Percentiles rank a stretch among this genome's conserved stretches.
Evolutionary conservation across 2,113 vertebrate species (phyloP).

Genomic region (Nanorana parkeri): DNA sequence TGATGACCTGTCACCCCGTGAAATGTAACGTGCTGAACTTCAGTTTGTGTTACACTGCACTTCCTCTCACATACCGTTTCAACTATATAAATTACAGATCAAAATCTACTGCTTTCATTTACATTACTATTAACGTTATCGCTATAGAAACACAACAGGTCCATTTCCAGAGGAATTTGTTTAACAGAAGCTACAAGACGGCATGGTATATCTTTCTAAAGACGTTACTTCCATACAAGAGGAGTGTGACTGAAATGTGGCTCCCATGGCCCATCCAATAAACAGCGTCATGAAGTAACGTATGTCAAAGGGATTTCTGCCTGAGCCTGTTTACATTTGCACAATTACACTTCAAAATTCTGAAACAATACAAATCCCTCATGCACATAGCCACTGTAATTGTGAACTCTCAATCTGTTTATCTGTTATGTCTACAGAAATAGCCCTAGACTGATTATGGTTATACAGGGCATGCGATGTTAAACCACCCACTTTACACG

Average conservation of each 20-base stretch:
- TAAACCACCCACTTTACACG: neutral
- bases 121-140: slow-evolving; percentile 10
- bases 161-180: slow-evolving; percentile 16
- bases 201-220: slow-evolving; percentile 21
- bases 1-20: neutral
- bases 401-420: neutral
- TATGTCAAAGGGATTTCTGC: slow-evolving; percentile 31
- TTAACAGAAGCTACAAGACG: slow-evolving; percentile 10
- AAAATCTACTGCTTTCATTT: slow-evolving; percentile 17
- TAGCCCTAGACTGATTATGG: slow-evolving; percentile 41
- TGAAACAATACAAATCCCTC: slow-evolving; percentile 45
- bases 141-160: slow-evolving; percentile 45
- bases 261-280: neutral
- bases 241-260: slow-evolving; percentile 15
- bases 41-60: neutral
- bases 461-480: slow-evolving; percentile 3
- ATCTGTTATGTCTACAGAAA: slow-evolving; percentile 37
- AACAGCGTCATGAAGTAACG: slow-evolving; percentile 35
- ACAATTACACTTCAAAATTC: slow-evolving; percentile 47
- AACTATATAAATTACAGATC: slow-evolving; percentile 17
- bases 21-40: neutral
- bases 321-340: slow-evolving; percentile 46
- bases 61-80: neutral
- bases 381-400: slow-evolving; percentile 7
- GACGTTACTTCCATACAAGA: slow-evolving; percentile 16